Base-by-base conservation (phyloP, 1,140 invertebrate genomes). In the Propsilocerus akamusi region DNA sequence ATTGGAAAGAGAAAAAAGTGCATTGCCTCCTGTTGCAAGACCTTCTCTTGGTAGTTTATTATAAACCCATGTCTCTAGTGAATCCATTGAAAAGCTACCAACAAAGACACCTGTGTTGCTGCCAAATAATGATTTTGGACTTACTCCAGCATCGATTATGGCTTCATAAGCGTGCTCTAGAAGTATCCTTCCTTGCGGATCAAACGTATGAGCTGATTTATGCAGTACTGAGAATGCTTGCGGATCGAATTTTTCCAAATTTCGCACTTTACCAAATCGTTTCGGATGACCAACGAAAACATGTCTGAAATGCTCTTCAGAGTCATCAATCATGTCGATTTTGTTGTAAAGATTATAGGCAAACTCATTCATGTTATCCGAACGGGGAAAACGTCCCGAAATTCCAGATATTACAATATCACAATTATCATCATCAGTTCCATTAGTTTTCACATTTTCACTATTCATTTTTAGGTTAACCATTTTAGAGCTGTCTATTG, bases 141-240 rank as follows among this genome's bases (percentile, higher is more conserved):
- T 7, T 4, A 10, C 22, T 12, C 90, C 90, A 52, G 90, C 82
- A 74, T 96, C 91, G 50, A 91, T 68, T 12, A 94, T 75, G 1
- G 88, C 84, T 68, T 94, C 90, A 57, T 86, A 83, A 0, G 85
- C 70, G 46, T 82, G 78, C 65, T 96, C 91, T 25, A 95, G 61
- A 12, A 94, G 63, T 51, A 91, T 75, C 51, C 90, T 72, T 54
- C 83, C 76, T 78, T 91, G 87, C 0, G 89, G 89, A 57, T 95
- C 91, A 83, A 92, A 86, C 7, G 73, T 74, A 52, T 90, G 75
- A 0, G 86, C 86, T 62, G 91, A 86, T 53, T 86, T 83, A 56
- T 75, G 79, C 55, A 86, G 81, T 1, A 91, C 77, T 0, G 75
- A 83, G 63, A 91, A 91, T 64, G 86, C 90, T 0, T 77, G 67